Evolutionary conservation across 1,140 invertebrate species (phyloP).

Genomic region (Ectropis grisescens): DNA sequence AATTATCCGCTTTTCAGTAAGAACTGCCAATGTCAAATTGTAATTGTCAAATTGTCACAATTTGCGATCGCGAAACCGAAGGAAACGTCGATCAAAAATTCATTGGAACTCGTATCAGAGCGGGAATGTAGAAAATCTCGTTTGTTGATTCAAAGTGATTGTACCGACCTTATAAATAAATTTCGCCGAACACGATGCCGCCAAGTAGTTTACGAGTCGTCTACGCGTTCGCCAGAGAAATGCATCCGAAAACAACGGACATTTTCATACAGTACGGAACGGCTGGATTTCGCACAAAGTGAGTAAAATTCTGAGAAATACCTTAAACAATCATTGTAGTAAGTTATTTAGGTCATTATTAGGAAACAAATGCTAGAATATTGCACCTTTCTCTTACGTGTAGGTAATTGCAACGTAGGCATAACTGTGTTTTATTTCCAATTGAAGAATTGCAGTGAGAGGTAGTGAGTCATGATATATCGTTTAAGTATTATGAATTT

Average conservation of each 20-base stretch:
- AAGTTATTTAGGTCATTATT: slow-evolving; percentile 10
- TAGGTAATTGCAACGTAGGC: slow-evolving; percentile 11
- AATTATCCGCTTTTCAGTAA: no score
- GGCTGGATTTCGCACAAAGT: slow-evolving; percentile 79
- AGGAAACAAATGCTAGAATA: slow-evolving; percentile 8
- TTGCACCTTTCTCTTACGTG: slow-evolving; percentile 17
- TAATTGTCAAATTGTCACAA: no score
- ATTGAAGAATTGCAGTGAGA: slow-evolving; percentile 9
- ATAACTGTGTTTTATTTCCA: not conserved
- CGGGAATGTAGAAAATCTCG: slow-evolving; percentile 61
- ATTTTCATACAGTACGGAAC: slow-evolving; percentile 77
- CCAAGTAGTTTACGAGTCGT: slow-evolving; percentile 71
- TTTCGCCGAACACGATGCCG: slow-evolving; percentile 53
- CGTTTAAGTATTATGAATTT: slow-evolving; percentile 33
- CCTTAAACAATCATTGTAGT: not conserved
- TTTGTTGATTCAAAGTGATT: slow-evolving; percentile 64
- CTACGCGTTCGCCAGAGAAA: slow-evolving; percentile 80
- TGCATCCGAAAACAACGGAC: slow-evolving; percentile 77
- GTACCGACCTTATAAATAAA: slow-evolving; percentile 63
- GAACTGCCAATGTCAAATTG: no score
- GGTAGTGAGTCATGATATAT: slow-evolving; percentile 46
- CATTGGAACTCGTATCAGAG: slow-evolving; percentile 34
- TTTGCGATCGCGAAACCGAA: no score
- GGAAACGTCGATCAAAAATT: no score
- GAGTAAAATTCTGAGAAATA: slow-evolving; percentile 41